Base-by-base conservation (phyloP, 2,888 invertebrate genomes). In the Melinaea menophilus region DNA sequence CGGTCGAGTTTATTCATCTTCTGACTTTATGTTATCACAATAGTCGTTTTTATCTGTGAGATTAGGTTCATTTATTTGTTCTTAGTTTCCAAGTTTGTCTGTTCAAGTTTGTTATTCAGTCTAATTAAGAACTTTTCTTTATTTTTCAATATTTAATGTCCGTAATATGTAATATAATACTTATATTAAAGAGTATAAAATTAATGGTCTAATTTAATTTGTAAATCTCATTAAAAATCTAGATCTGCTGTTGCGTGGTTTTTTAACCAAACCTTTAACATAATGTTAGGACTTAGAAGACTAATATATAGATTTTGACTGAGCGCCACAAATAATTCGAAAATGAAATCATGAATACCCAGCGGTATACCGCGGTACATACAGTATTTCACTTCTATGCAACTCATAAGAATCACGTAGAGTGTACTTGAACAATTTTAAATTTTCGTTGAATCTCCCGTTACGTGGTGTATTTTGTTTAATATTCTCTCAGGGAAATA, bases 1-100 rank as follows among this genome's bases (percentile, higher is more conserved):
- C 80, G 82, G 82, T 79, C 79, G 76, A 70, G 72, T 85, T 84
- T 85, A 84, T 86, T 81, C 82, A 75, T 77, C 78, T 76, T 67
- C 72, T 76, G 79, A 77, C 82, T 84, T 85, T 82, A 81, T 81
- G 80, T 81, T 85, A 82, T 82, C 77, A 84, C 81, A 82, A 81
- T 79, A 79, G 80, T 73, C 77, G 55, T 67, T 67, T 65, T 64
- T 69, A 64, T 68, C 69, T 57, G 61, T 61, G 57, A 74, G 76
- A 80, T 82, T 82, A 80, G 77, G 61, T 66, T 67, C 62, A 68
- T 70, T 70, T 63, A 65, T 68, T 65, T 64, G 58, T 61, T 63
- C 51, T 56, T 41, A 47, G 45, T 51, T 9, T 11, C 9, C 41
- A 41, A 41, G 7, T 41, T 41, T 41, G 5, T 9, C 41, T 41